phyloP scores from a whole-genome alignment of 2,797 vertebrate genomes.

The Acestrorhynchus altus region DNA sequence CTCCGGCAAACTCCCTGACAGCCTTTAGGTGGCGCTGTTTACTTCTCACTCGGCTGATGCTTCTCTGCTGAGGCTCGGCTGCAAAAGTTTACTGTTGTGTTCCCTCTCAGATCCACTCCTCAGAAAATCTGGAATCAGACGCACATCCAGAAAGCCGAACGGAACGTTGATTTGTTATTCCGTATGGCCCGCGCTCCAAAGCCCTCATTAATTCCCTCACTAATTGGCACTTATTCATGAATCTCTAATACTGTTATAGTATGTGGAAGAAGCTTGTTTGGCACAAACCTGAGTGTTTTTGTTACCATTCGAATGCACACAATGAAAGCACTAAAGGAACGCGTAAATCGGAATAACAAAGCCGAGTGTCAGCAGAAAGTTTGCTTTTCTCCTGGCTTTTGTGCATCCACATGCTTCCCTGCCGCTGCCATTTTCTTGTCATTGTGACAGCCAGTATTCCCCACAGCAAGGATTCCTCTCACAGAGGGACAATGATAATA shows the following conservation, averaged over 20 bases:
- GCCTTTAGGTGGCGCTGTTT: slow-evolving; percentile 46
- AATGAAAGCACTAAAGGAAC: background rate
- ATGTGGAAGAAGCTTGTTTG: background rate
- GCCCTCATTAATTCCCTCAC: slow-evolving; percentile 30
- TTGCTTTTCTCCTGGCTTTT: background rate
- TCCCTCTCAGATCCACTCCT: background rate
- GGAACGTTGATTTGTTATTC: slow-evolving; percentile 35
- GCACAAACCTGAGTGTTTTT: background rate
- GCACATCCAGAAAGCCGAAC: background rate
- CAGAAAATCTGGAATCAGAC: slow-evolving; percentile 34
- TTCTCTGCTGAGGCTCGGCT: slow-evolving; percentile 14
- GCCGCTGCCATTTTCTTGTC: background rate
- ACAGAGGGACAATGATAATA: background rate
- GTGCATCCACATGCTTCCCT: background rate
- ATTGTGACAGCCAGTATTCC: background rate
- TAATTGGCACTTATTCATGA: slow-evolving; percentile 42
- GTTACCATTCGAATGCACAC: background rate
- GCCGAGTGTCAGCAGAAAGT: background rate
- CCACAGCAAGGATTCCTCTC: background rate
- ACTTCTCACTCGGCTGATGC: background rate
- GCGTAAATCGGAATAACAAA: slow-evolving; percentile 11
- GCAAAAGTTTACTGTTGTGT: slow-evolving; percentile 2
- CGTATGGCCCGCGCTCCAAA: slow-evolving; percentile 17
- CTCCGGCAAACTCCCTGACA: background rate
- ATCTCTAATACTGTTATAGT: slow-evolving; percentile 15